These are phyloP conservation scores for Motacilla tschutschensis DNA, from an alignment of 2,113 vertebrate genomes.

Conservation along the genomic window DNA sequence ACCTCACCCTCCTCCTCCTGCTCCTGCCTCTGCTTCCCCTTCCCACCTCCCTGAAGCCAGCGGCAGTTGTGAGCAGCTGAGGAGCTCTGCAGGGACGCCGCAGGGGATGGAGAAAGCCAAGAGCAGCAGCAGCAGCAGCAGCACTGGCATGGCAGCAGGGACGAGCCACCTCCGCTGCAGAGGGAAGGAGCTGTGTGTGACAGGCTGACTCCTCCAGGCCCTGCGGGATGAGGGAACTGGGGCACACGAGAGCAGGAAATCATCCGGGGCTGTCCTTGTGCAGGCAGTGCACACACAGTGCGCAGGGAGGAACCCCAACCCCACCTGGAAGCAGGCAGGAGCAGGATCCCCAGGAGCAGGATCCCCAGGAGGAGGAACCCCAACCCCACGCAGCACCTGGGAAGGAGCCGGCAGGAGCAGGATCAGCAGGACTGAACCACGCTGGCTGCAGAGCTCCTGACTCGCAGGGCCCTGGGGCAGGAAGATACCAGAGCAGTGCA, in stretches of 20 bases:
- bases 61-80: neutral
- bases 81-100: neutral
- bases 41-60: neutral
- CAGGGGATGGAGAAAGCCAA: fast-evolving
- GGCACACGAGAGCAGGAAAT: neutral
- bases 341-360: neutral
- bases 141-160: neutral
- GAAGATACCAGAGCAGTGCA: neutral
- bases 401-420: neutral
- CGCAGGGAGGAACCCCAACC: neutral
- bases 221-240: neutral
- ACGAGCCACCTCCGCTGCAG: neutral
- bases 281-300: neutral
- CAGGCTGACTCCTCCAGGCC: neutral
- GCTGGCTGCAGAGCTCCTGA: neutral
- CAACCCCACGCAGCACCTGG: fast-evolving
- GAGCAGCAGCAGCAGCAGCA: neutral
- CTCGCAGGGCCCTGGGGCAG: neutral
- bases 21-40: neutral
- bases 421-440: neutral
- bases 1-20: neutral
- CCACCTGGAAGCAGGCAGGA: neutral
- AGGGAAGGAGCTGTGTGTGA: neutral
- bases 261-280: neutral
- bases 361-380: neutral